Base-by-base conservation (phyloP, 1,140 invertebrate species). In the Homarus americanus region DNA sequence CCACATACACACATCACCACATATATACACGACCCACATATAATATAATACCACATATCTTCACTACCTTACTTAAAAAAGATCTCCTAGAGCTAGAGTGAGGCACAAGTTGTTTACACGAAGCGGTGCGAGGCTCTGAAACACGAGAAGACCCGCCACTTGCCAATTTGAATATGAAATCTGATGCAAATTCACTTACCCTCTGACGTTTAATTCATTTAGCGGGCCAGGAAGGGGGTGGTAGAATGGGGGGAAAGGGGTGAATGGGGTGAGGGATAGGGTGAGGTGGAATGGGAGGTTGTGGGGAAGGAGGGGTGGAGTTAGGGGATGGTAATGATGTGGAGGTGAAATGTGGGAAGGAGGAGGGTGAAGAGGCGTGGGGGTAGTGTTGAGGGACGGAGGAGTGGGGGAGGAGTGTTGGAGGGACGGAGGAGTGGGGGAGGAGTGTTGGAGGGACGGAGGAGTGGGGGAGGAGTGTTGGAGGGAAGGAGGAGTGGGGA, bases 121-220 rank as follows among this genome's bases (percentile, higher is more conserved):
- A 86, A 86, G 83, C 44, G 53, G 83, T 40, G 83, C 83, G 69
- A 72, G 1, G 72, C 83, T 86, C 76, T 86, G 83, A 86, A 86
- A 86, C 76, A 69, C 76, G 83, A 86, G 83, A 86, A 41, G 69
- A 69, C 49, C 83, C 76, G 83, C 83, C 83, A 86, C 83, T 86
- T 86, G 83, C 83, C 72, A 86, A 86, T 86, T 76, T 86, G 83
- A 86, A 86, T 86, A 86, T 72, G 83, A 86, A 86, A 86, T 86
- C 44, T 86, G 73, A 86, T 86, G 83, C 83, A 86, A 86, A 86
- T 86, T 53, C 83, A 86, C 83, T 86, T 86, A 86, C 83, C 83
- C 83, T 41, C 49, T 58, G 79, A 82, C 79, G 79, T 53, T 82
- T 82, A 82, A 82, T 82, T 82, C 79, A 82, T 82, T 82, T 82